These are phyloP conservation scores for Aradus depressus DNA, from an alignment of 2,888 invertebrate species.

Conservation along the genomic window DNA sequence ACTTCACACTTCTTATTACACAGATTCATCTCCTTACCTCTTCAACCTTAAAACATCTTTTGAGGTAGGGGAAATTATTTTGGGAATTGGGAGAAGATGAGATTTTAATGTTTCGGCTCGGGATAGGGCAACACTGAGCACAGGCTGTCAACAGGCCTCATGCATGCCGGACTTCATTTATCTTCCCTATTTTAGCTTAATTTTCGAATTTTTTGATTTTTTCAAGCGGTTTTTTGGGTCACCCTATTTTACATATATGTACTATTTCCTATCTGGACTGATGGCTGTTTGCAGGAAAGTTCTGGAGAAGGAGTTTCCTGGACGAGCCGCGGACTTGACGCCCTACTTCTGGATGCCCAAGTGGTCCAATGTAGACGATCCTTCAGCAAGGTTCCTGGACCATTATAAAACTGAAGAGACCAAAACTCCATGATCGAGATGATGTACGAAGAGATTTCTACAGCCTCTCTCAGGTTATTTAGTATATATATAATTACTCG, in stretches of 20 bases:
- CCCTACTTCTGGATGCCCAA: constrained; percentile 73
- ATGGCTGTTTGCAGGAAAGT: constrained; percentile 39
- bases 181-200: background rate
- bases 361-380: constrained; percentile 60
- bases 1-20: too few species aligned
- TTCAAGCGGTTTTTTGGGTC: background rate
- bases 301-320: constrained; percentile 54
- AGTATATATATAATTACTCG: too few species aligned
- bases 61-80: background rate
- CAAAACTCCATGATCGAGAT: too few species aligned
- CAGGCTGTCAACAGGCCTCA: too few species aligned
- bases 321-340: constrained; percentile 47
- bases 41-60: too few species aligned
- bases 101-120: too few species aligned
- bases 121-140: too few species aligned
- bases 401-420: constrained; percentile 51
- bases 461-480: too few species aligned
- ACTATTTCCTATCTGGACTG: constrained; percentile 4
- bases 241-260: constrained; percentile 5
- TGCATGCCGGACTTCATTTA: background rate
- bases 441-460: too few species aligned
- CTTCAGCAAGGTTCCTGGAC: constrained; percentile 62
- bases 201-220: constrained; percentile 4
- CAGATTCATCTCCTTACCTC: too few species aligned
- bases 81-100: background rate